A percentile compares a stretch with the other conserved stretches of the same genome.
phyloP scores from a whole-genome alignment of 1,140 invertebrate species.

The Solenopsis invicta region DNA sequence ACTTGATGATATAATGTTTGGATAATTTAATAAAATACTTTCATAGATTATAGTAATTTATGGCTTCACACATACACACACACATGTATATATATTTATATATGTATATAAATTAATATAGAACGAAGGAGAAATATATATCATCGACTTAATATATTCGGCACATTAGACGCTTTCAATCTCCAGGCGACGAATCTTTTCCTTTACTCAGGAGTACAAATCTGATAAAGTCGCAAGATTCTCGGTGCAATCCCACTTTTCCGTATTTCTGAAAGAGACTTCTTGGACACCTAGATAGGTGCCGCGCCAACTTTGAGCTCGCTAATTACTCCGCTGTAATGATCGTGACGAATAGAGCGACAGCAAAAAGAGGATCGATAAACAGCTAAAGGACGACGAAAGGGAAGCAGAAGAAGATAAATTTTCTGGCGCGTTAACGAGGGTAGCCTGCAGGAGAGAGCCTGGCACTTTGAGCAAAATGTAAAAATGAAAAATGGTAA shows the following conservation, averaged over 20 bases:
- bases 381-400: conserved; percentile 40
- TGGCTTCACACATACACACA: too few relatives aligned
- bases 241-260: conserved; percentile 27
- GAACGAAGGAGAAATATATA: not conserved
- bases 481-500: conserved; percentile 77
- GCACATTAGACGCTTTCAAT: conserved; percentile 10
- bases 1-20: not conserved
- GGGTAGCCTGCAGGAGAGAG: conserved; percentile 8
- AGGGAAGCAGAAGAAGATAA: conserved; percentile 45
- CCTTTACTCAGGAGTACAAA: conserved; percentile 22
- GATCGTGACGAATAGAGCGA: conserved; percentile 56
- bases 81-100: too few relatives aligned
- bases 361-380: conserved; percentile 44
- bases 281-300: conserved; percentile 22
- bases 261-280: conserved; percentile 51
- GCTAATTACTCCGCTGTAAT: conserved; percentile 52
- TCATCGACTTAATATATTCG: not conserved
- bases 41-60: not conserved
- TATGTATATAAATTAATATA: not conserved
- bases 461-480: conserved; percentile 45
- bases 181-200: not conserved
- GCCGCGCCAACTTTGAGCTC: conserved; percentile 41
- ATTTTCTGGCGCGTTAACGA: conserved; percentile 53
- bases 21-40: conserved; percentile 1
- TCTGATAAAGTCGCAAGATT: conserved; percentile 39